Conservation (phyloP, 2,797 vertebrate species). For the Pseudochirops corinnae region DNA sequence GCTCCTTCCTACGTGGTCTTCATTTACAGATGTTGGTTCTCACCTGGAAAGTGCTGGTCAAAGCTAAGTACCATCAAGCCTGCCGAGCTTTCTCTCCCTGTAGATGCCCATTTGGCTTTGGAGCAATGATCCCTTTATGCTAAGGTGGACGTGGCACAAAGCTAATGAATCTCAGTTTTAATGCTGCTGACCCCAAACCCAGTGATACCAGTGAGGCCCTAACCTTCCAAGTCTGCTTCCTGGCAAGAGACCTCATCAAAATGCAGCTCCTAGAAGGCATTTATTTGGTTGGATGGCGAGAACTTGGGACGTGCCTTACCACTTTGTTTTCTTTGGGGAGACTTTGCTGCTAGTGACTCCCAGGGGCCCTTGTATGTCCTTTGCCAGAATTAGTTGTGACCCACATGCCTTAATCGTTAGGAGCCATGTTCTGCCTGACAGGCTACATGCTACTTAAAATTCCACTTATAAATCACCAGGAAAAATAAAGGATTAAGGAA, state of each 20-base stretch:
- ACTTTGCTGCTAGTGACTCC: slow-evolving; percentile 22
- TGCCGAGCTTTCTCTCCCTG: slow-evolving; percentile 59
- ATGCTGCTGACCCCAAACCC: slow-evolving; percentile 48
- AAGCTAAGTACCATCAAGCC: slow-evolving; percentile 55
- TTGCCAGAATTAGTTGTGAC: slow-evolving; percentile 43
- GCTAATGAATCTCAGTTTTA: slow-evolving; percentile 49
- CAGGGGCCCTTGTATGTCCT: not conserved
- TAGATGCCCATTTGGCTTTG: slow-evolving; percentile 57
- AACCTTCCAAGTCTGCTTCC: slow-evolving; percentile 57
- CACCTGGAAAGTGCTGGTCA: slow-evolving; percentile 52
- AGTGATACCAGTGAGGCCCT: not conserved
- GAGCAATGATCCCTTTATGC: slow-evolving; percentile 61
- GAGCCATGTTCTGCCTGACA: slow-evolving; percentile 45
- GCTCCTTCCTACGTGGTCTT: slow-evolving; percentile 35
- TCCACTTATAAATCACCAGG: slow-evolving; percentile 44
- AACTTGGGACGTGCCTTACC: not conserved
- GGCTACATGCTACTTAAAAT: slow-evolving; percentile 59
- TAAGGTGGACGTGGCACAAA: slow-evolving; percentile 64
- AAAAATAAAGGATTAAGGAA: slow-evolving; percentile 61
- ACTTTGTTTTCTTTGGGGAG: not conserved
- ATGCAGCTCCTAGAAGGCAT: slow-evolving; percentile 47
- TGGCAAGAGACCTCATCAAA: slow-evolving; percentile 64
- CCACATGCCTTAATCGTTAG: slow-evolving; percentile 51
- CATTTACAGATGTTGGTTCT: slow-evolving; percentile 45
- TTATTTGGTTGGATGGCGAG: slow-evolving; percentile 21